A percentile compares a stretch with the other conserved stretches of the same genome.
These are phyloP conservation scores for Galleria mellonella DNA, from an alignment of 1,140 invertebrate genomes.

Conservation along the genomic window DNA sequence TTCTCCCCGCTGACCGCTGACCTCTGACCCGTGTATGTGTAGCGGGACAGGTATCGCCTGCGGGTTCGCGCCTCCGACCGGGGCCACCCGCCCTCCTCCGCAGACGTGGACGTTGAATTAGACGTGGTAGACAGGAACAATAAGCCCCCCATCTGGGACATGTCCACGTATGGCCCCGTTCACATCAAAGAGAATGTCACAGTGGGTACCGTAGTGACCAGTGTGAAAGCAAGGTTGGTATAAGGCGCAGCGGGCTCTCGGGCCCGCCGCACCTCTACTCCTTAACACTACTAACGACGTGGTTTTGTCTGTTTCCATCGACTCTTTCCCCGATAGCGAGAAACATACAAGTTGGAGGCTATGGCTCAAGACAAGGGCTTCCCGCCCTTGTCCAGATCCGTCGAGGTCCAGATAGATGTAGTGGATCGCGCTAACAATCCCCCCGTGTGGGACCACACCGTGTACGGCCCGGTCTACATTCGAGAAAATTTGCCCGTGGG, in stretches of 20 bases:
- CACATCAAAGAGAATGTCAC: slow-evolving; percentile 98
- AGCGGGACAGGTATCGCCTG: slow-evolving; percentile 96
- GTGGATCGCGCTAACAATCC: slow-evolving; percentile 98
- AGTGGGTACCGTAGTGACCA: slow-evolving; percentile 96
- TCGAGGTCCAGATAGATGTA: slow-evolving; percentile 98
- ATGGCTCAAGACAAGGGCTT: slow-evolving; percentile 97
- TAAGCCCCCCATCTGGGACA: slow-evolving; percentile 97
- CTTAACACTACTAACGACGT: slow-evolving; percentile 78
- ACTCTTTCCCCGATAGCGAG: slow-evolving; percentile 84
- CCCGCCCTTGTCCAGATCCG: slow-evolving; percentile 92
- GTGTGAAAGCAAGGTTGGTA: slow-evolving; percentile 98
- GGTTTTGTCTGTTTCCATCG: slow-evolving; percentile 80
- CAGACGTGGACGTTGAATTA: slow-evolving; percentile 96
- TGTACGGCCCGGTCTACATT: slow-evolving; percentile 97
- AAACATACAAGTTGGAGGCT: slow-evolving; percentile 97
- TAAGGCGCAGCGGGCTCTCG: slow-evolving; percentile 70
- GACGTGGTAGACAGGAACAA: slow-evolving; percentile 98
- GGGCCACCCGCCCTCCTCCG: slow-evolving; percentile 89
- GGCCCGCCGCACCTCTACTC: slow-evolving; percentile 63
- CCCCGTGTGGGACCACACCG: slow-evolving; percentile 95
- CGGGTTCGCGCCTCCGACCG: slow-evolving; percentile 94
- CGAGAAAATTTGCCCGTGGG: slow-evolving; percentile 97
- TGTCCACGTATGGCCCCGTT: slow-evolving; percentile 94
- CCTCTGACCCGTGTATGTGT: slow-evolving; percentile 78
- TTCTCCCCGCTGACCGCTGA: slow-evolving; percentile 74